phyloP scores from a whole-genome alignment of 1,140 invertebrate species.

The Drosophila teissieri region DNA sequence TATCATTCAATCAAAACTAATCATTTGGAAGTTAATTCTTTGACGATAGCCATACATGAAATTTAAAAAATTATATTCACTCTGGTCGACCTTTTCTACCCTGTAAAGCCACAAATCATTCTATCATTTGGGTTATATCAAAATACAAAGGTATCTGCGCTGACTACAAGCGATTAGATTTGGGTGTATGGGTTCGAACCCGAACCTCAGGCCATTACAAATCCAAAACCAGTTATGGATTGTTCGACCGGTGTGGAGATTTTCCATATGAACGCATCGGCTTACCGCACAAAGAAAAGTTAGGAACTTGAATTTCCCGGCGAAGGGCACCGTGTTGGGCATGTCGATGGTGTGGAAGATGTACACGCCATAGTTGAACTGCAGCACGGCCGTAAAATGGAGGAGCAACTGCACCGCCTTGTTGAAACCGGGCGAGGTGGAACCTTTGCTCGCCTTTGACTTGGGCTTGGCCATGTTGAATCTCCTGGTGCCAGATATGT shows the following conservation, averaged over 20 bases:
- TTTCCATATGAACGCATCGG: neutral
- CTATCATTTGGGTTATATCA: neutral
- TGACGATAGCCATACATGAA: too few relatives aligned
- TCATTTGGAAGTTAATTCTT: too few relatives aligned
- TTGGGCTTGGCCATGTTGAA: constrained; percentile 64
- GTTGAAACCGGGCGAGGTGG: constrained; percentile 63
- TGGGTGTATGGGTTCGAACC: neutral
- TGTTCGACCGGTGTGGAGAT: neutral
- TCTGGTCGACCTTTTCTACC: too few relatives aligned
- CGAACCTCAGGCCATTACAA: neutral
- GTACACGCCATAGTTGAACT: constrained; percentile 67
- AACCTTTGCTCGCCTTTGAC: constrained; percentile 60
- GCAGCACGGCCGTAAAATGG: constrained; percentile 65
- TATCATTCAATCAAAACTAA: too few relatives aligned
- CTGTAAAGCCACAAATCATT: too few relatives aligned
- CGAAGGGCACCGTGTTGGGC: constrained; percentile 83
- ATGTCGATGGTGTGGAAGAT: constrained; percentile 54
- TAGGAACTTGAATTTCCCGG: constrained; percentile 93
- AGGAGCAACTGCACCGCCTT: constrained; percentile 63
- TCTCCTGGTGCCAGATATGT: constrained; percentile 44
- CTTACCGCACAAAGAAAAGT: constrained; percentile 93
- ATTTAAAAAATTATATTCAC: too few relatives aligned
- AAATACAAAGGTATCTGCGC: neutral
- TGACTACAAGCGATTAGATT: neutral
- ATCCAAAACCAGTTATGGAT: neutral